Evolutionary conservation across 2,888 invertebrate genomes (phyloP), one percentile per base, ranked within the genome.

Genomic region (Orchestes rusci): DNA sequence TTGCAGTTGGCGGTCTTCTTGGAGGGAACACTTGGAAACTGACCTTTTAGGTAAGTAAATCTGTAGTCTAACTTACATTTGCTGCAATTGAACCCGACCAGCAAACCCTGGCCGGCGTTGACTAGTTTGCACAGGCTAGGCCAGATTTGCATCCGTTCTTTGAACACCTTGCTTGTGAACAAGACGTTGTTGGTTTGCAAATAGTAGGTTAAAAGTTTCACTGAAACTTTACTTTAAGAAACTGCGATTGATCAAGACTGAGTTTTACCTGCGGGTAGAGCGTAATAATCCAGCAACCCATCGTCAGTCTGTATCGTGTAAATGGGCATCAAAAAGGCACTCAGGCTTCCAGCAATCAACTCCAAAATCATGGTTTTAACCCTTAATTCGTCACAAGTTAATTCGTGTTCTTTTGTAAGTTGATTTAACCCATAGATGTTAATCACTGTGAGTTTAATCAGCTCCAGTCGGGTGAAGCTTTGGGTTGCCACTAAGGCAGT

Each of bases 151-250:
- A 79, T 72, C 37, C 76, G 70, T 46, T 73, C 71, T 34, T 70
- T 70, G 61, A 77, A 79, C 52, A 77, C 75, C 29, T 67, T 61
- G 51, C 73, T 70, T 44, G 69, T 66, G 48, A 79, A 63, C 48
- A 74, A 69, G 30, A 67, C 65, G 10, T 77, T 73, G 51, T 77
- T 74, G 51, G 73, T 68, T 55, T 67, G 67, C 53, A 82, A 70
- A 84, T 87, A 89, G 59, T 82, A 80, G 60, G 86, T 70, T 64
- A 84, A 75, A 58, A 88, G 73, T 69, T 85, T 84, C 59, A 88
- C 82, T 82, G 67, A 13, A 71, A 63, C 50, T 47, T 23, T 10
- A 23, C 23, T 7, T 23, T 23, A 23, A 23, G 23, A 7, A 7
- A 23, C 5, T 23, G 10, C 23, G 10, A 10, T 23, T 10, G 10